Conservation (phyloP, 2,888 invertebrate genomes). For the Microplitis manilae region DNA sequence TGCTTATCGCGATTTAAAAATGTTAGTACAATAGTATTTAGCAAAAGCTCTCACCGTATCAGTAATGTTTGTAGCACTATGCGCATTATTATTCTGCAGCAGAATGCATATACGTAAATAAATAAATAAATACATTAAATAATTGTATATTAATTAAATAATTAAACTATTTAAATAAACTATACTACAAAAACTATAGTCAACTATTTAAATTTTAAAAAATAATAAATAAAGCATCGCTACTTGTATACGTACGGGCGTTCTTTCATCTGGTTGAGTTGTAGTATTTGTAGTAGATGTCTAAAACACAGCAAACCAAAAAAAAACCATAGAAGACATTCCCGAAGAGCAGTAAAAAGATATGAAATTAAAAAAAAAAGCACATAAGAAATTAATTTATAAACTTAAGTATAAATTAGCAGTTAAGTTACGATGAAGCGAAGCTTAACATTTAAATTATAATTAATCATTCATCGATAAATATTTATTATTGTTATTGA, state of each 20-base stretch:
- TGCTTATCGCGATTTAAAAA: constrained; percentile 5
- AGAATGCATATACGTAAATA: constrained; percentile 12
- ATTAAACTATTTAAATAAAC: not conserved
- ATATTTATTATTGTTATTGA: not conserved
- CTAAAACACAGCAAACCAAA: constrained; percentile 69
- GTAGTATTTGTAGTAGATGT: constrained; percentile 57
- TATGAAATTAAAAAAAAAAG: constrained; percentile 10
- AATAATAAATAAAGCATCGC: constrained; percentile 25
- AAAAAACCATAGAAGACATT: constrained; percentile 35
- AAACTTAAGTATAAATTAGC: not conserved
- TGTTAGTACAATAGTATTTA: constrained; percentile 10
- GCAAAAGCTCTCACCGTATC: not conserved
- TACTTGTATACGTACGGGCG: constrained; percentile 79
- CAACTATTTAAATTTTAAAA: not conserved
- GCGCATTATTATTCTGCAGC: constrained; percentile 15
- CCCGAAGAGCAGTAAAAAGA: constrained; percentile 27
- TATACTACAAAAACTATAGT: not conserved
- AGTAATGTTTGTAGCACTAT: constrained; percentile 4
- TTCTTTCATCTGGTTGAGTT: constrained; percentile 76
- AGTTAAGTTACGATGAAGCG: constrained; percentile 5
- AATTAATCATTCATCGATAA: not conserved
- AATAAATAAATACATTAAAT: constrained; percentile 16
- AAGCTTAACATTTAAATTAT: not conserved
- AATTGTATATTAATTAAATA: not conserved
- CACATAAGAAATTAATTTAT: not conserved